phyloP scores from a whole-genome alignment of 2,888 invertebrate genomes.

The Cantharis nigra region DNA sequence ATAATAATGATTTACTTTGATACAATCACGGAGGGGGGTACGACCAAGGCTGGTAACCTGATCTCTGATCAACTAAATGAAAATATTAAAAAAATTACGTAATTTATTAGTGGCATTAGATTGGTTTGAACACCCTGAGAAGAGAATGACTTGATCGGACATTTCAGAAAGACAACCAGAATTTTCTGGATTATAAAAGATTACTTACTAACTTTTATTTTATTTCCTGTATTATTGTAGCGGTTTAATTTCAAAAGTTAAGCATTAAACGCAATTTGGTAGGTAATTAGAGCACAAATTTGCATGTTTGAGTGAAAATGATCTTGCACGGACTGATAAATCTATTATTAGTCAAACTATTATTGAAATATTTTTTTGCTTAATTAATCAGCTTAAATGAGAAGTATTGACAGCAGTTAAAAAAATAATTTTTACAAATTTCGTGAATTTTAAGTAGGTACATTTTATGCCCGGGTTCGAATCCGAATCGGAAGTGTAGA shows the following conservation, averaged over 20 bases:
- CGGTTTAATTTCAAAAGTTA: not conserved
- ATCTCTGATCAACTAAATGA: not conserved
- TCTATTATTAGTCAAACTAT: not conserved
- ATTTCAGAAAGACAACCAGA: not conserved
- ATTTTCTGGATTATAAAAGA: not conserved
- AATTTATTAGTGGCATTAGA: not conserved
- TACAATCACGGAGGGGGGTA: not conserved
- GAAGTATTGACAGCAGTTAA: not conserved
- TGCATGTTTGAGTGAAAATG: not conserved
- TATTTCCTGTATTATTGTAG: not conserved
- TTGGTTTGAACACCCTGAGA: not conserved
- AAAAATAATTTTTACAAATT: too few relatives aligned
- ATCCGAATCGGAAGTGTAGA: too few relatives aligned
- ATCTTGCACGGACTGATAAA: not conserved
- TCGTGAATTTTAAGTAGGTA: too few relatives aligned
- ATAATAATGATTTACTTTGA: not conserved
- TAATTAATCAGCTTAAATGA: not conserved
- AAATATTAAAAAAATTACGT: not conserved
- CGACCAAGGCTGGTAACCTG: not conserved
- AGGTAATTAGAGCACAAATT: not conserved
- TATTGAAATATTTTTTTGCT: not conserved
- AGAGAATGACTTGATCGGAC: not conserved
- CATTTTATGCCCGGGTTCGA: too few relatives aligned
- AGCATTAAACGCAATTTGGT: not conserved
- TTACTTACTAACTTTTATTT: not conserved